Percentiles rank a stretch among this genome's conserved stretches.
phyloP scores from a whole-genome alignment of 2,797 vertebrate genomes.

The Microctenopoma lineatum region DNA sequence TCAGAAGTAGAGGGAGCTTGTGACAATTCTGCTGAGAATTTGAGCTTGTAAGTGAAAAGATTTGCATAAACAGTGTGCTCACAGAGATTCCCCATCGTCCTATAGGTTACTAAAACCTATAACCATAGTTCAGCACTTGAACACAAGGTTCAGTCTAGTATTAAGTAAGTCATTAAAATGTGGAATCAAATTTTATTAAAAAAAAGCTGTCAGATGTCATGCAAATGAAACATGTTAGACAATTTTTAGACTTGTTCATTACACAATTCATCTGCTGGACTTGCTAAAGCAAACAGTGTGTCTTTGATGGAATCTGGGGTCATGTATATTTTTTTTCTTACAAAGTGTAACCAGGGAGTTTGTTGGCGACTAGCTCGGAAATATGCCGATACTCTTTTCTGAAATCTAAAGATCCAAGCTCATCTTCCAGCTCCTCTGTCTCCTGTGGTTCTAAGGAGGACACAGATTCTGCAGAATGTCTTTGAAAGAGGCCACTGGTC shows the following conservation, averaged over 20 bases:
- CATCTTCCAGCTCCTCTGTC: slow-evolving; percentile 73
- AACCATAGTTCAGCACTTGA: too few relatives aligned
- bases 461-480: slow-evolving; percentile 71
- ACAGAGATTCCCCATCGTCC: slow-evolving; percentile 16
- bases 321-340: slow-evolving; percentile 65
- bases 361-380: slow-evolving; percentile 87
- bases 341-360: slow-evolving; percentile 92
- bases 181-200: slow-evolving; percentile 34
- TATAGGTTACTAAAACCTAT: slow-evolving; percentile 10
- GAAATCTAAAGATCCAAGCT: slow-evolving; percentile 79
- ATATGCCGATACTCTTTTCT: slow-evolving; percentile 86
- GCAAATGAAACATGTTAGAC: neutral
- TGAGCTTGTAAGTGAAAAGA: slow-evolving; percentile 2
- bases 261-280: neutral
- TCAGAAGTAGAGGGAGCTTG: neutral
- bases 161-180: neutral
- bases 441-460: slow-evolving; percentile 66
- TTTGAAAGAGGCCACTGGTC: slow-evolving; percentile 60
- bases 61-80: slow-evolving; percentile 30
- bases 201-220: neutral
- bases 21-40: slow-evolving; percentile 18
- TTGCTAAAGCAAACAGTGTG: neutral
- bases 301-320: neutral
- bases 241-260: neutral
- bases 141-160: neutral